Base-by-base conservation (phyloP, 2,113 vertebrate genomes). In the Hydrolagus affinis region DNA sequence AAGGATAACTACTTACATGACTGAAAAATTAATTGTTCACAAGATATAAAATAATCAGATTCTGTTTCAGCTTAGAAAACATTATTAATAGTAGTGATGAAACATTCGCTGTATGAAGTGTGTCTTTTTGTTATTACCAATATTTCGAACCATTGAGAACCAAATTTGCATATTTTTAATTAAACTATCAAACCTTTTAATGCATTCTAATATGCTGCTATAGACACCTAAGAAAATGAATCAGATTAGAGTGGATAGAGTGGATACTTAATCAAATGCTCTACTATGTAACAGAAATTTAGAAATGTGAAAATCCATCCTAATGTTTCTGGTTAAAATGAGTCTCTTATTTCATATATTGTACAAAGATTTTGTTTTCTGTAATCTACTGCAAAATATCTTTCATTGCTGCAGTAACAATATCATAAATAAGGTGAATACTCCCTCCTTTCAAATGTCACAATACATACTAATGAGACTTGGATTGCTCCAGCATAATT, bases 341-440 rank as follows among this genome's bases (percentile, higher is more conserved):
- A 44, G 14, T 8, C 3, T 44, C 11, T 44, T 74, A 19, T 44
- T 44, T 44, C 44, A 44, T 44, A 44, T 44, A 44, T 11, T 17
- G 30, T 74, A 44, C 25, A 15, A 32, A 30, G 17, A 73, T 17
- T 15, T 74, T 74, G 30, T 17, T 74, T 44, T 44, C 44, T 44
- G 19, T 74, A 74, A 74, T 28, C 44, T 32, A 74, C 72, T 74
- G 72, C 72, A 44, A 74, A 32, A 32, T 74, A 25, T 74, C 44
- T 4, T 32, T 32, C 72, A 74, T 4, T 19, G 17, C 71, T 74
- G 3, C 11, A 6, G 19, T 12, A 25, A n/a, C 44, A 74, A 25
- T 44, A 17, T 44, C 72, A 74, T 14, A 25, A 74, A 44, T 15
- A 1, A 44, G 17, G 25, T 74, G 30, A 74, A 74, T 74, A 32